Percentiles rank a stretch among this genome's conserved stretches.
Conservation (phyloP, 2,888 invertebrate genomes). For the Prosopocoilus inquinatus region DNA sequence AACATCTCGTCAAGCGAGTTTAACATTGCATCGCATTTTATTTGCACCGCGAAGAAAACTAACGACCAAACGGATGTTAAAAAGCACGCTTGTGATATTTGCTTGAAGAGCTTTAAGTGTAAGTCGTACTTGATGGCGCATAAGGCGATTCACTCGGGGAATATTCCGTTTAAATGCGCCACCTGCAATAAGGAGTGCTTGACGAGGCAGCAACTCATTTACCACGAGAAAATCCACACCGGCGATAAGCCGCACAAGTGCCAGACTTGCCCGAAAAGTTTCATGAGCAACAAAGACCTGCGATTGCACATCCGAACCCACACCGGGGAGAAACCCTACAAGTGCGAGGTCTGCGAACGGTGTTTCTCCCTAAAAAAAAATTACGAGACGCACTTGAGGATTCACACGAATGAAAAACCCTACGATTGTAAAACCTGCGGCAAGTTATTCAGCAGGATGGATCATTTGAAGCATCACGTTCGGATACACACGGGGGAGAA, state of each 20-base stretch:
- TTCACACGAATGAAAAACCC: slow-evolving; percentile 17
- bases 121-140: slow-evolving; percentile 15
- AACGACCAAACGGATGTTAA: slow-evolving; percentile 7
- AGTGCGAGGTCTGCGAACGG: slow-evolving; percentile 10
- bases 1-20: background rate
- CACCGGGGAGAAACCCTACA: slow-evolving; percentile 16
- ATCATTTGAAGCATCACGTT: slow-evolving; percentile 16
- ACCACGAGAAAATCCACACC: slow-evolving; percentile 17
- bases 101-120: slow-evolving; percentile 16
- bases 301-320: slow-evolving; percentile 14
- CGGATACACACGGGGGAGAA: slow-evolving; percentile 14
- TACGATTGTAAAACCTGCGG: slow-evolving; percentile 17
- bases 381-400: slow-evolving; percentile 17
- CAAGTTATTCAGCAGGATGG: slow-evolving; percentile 17
- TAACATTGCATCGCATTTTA: slow-evolving; percentile 13
- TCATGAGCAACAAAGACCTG: slow-evolving; percentile 17
- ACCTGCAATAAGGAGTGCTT: slow-evolving; percentile 14
- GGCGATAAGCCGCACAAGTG: slow-evolving; percentile 16
- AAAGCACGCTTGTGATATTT: slow-evolving; percentile 16
- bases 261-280: slow-evolving; percentile 15
- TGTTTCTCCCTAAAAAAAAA: slow-evolving; percentile 18
- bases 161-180: slow-evolving; percentile 13
- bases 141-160: slow-evolving; percentile 11
- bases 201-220: slow-evolving; percentile 15
- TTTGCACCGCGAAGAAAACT: slow-evolving; percentile 12